phyloP scores from a whole-genome alignment of 2,797 vertebrate genomes.

The Rhynchotus rufescens region DNA sequence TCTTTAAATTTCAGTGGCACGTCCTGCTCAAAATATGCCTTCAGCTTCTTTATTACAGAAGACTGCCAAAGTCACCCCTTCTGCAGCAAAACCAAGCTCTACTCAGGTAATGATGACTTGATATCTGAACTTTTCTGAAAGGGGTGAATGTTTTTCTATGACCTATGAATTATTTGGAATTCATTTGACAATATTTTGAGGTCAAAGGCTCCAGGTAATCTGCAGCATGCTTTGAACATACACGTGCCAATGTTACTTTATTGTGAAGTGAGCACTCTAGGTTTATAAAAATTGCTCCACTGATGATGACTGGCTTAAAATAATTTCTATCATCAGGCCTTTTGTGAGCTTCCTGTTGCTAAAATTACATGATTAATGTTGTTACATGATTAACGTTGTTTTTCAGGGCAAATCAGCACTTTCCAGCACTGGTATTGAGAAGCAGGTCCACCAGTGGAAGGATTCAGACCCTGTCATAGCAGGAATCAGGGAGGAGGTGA shows the following conservation, averaged over 20 bases:
- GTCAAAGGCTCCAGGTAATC: background rate
- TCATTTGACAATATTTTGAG: background rate
- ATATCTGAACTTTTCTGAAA: background rate
- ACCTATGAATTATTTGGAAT: background rate
- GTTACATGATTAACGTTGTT: background rate
- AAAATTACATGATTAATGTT: background rate
- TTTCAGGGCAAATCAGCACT: constrained; percentile 74
- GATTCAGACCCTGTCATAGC: constrained; percentile 91
- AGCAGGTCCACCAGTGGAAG: constrained; percentile 87
- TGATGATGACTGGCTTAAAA: background rate
- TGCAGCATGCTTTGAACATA: background rate
- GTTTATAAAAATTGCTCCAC: background rate
- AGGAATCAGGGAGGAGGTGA: constrained; percentile 94
- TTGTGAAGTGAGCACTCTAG: background rate
- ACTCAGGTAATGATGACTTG: constrained; percentile 81
- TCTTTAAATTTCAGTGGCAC: constrained; percentile 43
- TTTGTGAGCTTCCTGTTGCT: background rate
- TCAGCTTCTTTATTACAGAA: constrained; percentile 80
- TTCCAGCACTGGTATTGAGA: constrained; percentile 79
- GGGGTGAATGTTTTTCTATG: background rate
- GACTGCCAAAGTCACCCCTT: constrained; percentile 73
- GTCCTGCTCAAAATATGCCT: constrained; percentile 77
- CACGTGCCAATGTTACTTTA: background rate
- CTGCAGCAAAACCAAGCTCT: constrained; percentile 71
- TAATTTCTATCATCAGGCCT: background rate